Conservation (phyloP, 2,888 invertebrate species). For the Carcina quercana region DNA sequence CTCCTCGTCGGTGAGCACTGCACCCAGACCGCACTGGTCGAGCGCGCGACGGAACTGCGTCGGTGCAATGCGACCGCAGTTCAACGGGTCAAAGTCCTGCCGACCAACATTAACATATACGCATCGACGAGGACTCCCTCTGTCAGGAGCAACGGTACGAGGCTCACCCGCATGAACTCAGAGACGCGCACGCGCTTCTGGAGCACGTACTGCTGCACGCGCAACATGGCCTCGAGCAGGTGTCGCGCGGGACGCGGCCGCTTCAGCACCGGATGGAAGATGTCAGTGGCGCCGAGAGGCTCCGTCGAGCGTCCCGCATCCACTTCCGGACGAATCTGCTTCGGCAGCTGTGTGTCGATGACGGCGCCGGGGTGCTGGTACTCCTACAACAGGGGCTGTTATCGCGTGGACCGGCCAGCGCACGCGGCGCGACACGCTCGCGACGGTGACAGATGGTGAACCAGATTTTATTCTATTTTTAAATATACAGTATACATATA, state of each 20-base stretch:
- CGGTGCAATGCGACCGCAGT: slow-evolving; percentile 79
- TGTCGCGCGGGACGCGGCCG: slow-evolving; percentile 61
- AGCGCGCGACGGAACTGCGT: slow-evolving; percentile 83
- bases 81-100: slow-evolving; percentile 81
- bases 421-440: too few relatives aligned
- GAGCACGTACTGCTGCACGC: slow-evolving; percentile 79
- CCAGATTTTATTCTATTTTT: too few relatives aligned
- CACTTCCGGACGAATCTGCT: slow-evolving; percentile 79
- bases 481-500: too few relatives aligned
- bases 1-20: slow-evolving; percentile 76
- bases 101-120: slow-evolving; percentile 7
- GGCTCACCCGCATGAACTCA: slow-evolving; percentile 79
- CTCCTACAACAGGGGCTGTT: slow-evolving; percentile 27
- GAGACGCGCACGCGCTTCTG: slow-evolving; percentile 78
- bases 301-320: slow-evolving; percentile 59
- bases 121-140: too few relatives aligned
- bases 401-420: too few relatives aligned
- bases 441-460: too few relatives aligned
- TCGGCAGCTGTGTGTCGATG: slow-evolving; percentile 80
- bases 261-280: slow-evolving; percentile 77
- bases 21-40: slow-evolving; percentile 78
- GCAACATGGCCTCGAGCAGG: slow-evolving; percentile 71
- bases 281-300: slow-evolving; percentile 60
- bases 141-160: too few relatives aligned
- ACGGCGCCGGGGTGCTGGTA: slow-evolving; percentile 75